A percentile compares a stretch with the other conserved stretches of the same genome.
Conservation (phyloP, 2,888 invertebrate genomes). For the Neoitamus cyanurus region DNA sequence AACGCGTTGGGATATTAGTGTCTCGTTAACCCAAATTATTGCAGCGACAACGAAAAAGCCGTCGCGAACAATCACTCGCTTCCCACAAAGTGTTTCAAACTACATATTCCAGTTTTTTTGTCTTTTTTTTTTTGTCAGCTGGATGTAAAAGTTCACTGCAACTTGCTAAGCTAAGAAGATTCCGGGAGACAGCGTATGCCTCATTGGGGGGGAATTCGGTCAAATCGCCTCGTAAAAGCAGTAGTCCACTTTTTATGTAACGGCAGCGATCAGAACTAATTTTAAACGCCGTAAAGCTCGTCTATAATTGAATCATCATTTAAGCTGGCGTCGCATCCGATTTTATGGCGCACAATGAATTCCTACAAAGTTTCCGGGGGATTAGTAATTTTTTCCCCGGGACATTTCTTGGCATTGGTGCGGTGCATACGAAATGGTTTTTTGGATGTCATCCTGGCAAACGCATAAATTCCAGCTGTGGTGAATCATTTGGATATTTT, state of each 20-base stretch:
- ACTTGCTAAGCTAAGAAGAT: neutral
- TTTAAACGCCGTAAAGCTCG: neutral
- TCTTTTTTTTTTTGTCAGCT: neutral
- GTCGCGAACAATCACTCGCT: neutral
- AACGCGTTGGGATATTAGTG: neutral
- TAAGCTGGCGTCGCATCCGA: neutral
- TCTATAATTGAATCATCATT: conserved; percentile 1
- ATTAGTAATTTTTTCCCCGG: neutral
- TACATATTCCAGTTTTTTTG: neutral
- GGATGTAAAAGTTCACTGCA: neutral
- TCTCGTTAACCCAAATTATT: neutral
- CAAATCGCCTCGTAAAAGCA: neutral
- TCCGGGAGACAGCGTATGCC: neutral
- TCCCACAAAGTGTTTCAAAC: neutral
- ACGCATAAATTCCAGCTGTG: neutral
- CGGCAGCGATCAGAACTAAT: neutral
- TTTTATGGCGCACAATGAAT: neutral
- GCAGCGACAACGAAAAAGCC: neutral
- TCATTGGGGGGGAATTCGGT: neutral
- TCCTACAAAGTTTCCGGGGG: neutral
- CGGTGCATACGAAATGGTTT: neutral
- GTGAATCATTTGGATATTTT: neutral
- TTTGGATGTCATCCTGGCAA: neutral
- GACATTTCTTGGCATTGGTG: neutral
- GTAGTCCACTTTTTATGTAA: neutral